Percentiles rank a stretch among this genome's conserved stretches.
phyloP scores from a whole-genome alignment of 2,888 invertebrate species.

The Dastarcus helophoroides region DNA sequence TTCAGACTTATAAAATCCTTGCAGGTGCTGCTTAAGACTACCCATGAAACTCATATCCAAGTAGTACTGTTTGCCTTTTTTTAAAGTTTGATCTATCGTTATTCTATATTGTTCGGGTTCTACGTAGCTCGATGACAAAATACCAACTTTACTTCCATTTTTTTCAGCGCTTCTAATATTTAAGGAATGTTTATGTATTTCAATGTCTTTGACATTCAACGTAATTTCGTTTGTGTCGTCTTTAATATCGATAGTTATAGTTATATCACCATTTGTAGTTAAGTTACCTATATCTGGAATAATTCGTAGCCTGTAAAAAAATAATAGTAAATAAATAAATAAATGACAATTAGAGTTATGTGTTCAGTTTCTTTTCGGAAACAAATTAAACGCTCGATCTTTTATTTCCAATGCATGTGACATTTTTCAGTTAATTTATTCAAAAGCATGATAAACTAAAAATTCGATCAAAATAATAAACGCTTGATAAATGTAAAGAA shows the following conservation, averaged over 20 bases:
- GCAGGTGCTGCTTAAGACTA: constrained; percentile 42
- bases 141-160: constrained; percentile 14
- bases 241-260: constrained; percentile 33
- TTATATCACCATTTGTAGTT: constrained; percentile 36
- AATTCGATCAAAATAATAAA: too few relatives aligned
- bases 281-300: too few relatives aligned
- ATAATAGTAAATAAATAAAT: too few relatives aligned
- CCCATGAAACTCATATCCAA: constrained; percentile 43
- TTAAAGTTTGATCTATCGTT: constrained; percentile 29
- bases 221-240: constrained; percentile 36
- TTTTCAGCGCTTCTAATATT: constrained; percentile 17
- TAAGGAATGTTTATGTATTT: constrained; percentile 31
- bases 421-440: too few relatives aligned
- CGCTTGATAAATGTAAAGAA: too few relatives aligned
- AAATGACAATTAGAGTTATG: too few relatives aligned
- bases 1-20: constrained; percentile 46
- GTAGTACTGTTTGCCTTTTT: constrained; percentile 32
- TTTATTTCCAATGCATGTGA: too few relatives aligned
- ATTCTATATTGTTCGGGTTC: constrained; percentile 33
- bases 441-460: too few relatives aligned
- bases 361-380: too few relatives aligned
- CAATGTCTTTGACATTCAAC: constrained; percentile 37
- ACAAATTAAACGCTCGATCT: too few relatives aligned
- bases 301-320: too few relatives aligned
- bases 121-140: constrained; percentile 28